Evolutionary conservation across 1,140 invertebrate species (phyloP).

Genomic region (Adelges cooleyi): DNA sequence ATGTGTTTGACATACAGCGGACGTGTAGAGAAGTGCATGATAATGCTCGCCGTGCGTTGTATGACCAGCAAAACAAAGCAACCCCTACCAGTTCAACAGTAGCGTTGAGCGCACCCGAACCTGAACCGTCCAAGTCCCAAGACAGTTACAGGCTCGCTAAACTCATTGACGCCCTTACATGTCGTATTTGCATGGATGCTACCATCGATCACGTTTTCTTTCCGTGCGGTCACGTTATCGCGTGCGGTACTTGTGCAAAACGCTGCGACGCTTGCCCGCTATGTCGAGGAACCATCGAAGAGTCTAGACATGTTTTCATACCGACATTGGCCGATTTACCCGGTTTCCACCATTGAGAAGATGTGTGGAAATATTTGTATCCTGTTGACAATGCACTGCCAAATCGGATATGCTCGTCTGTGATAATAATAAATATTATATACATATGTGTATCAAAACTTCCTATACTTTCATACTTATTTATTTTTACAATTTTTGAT

Average conservation of each 20-base stretch:
- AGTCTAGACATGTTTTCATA: conserved; percentile 58
- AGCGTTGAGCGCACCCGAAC: conserved; percentile 33
- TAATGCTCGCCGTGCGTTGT: conserved; percentile 61
- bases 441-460: conserved; percentile 5
- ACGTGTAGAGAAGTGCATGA: conserved; percentile 80
- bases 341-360: neutral
- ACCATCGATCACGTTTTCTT: conserved; percentile 68
- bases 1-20: conserved; percentile 76
- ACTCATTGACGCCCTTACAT: conserved; percentile 59
- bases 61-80: conserved; percentile 46
- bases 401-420: neutral
- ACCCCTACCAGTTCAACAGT: conserved; percentile 34
- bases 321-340: conserved; percentile 38
- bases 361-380: neutral
- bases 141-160: conserved; percentile 45
- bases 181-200: conserved; percentile 68
- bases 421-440: neutral
- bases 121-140: conserved; percentile 23
- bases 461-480: conserved; percentile 28
- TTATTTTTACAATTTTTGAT: conserved; percentile 3
- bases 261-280: conserved; percentile 63
- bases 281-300: conserved; percentile 59
- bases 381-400: too few relatives aligned
- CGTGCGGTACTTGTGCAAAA: conserved; percentile 56
- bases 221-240: conserved; percentile 69